These are phyloP conservation scores for Phalacrocorax carbo DNA, from an alignment of 2,113 vertebrate species.

Conservation along the genomic window DNA sequence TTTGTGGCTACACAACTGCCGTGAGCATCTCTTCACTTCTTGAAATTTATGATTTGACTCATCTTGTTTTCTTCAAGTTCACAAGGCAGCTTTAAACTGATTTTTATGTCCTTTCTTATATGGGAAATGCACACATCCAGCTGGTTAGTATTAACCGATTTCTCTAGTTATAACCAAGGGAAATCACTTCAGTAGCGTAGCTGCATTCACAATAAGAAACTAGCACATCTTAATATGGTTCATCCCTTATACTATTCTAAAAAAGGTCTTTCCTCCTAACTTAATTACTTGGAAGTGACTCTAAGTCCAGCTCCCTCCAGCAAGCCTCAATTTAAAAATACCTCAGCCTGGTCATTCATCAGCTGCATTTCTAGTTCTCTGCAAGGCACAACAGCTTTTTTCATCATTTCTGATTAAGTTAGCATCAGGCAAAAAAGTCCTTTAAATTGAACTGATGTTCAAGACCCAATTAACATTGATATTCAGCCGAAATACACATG, in stretches of 20 bases:
- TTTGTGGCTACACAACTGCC: not conserved
- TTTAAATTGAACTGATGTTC: not conserved
- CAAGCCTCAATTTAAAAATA: constrained; percentile 15
- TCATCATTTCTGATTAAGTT: not conserved
- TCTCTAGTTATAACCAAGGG: not conserved
- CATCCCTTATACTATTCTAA: not conserved
- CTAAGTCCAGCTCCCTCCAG: not conserved
- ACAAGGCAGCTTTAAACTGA: not conserved
- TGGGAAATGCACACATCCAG: not conserved
- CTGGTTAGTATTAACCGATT: not conserved
- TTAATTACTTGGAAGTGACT: constrained; percentile 27
- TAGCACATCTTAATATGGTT: not conserved
- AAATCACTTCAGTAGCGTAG: not conserved
- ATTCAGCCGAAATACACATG: not conserved
- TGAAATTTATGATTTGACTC: not conserved
- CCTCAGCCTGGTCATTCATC: not conserved
- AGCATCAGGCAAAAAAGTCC: not conserved
- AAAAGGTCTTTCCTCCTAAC: constrained; percentile 1
- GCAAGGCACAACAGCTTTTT: not conserved
- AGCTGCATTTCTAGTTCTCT: not conserved
- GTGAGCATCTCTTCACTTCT: not conserved
- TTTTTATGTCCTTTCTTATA: not conserved
- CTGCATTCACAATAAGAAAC: not conserved
- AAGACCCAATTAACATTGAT: not conserved
- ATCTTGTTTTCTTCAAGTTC: not conserved